Evolutionary conservation across 1,140 invertebrate species (phyloP).

Genomic region (Archivesica marissinica): DNA sequence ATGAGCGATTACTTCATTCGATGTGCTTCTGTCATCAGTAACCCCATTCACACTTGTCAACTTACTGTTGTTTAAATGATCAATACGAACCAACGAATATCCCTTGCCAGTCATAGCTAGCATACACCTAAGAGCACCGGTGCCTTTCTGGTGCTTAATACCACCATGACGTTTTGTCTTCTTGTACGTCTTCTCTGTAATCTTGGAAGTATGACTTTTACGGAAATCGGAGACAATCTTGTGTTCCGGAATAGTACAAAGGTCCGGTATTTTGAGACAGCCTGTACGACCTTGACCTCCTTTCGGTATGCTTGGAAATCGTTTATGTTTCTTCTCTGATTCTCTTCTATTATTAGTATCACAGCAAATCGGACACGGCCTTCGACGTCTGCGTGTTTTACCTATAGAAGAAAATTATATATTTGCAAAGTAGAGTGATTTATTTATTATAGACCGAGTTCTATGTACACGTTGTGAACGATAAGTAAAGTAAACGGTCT

Average conservation of each 20-base stretch:
- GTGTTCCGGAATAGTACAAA: background rate
- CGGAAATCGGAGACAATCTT: background rate
- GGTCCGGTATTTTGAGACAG: background rate
- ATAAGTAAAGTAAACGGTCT: too few species aligned
- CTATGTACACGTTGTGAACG: too few species aligned
- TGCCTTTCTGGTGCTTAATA: background rate
- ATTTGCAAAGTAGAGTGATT: too few species aligned
- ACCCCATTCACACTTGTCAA: background rate
- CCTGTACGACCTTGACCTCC: background rate
- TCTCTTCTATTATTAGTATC: background rate
- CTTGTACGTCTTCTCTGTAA: background rate
- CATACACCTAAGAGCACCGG: too few species aligned
- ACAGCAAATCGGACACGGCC: background rate
- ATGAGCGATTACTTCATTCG: background rate
- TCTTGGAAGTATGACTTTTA: background rate
- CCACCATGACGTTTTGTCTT: background rate
- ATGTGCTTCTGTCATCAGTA: background rate
- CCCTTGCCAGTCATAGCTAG: too few species aligned
- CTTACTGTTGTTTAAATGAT: background rate
- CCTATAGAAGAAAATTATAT: too few species aligned
- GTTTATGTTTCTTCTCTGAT: background rate
- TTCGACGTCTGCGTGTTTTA: background rate
- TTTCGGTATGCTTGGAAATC: background rate
- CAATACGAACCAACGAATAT: too few species aligned
- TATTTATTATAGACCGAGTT: too few species aligned